Evolutionary conservation across 2,113 vertebrate species (phyloP).

Genomic region (Neofelis nebulosa): DNA sequence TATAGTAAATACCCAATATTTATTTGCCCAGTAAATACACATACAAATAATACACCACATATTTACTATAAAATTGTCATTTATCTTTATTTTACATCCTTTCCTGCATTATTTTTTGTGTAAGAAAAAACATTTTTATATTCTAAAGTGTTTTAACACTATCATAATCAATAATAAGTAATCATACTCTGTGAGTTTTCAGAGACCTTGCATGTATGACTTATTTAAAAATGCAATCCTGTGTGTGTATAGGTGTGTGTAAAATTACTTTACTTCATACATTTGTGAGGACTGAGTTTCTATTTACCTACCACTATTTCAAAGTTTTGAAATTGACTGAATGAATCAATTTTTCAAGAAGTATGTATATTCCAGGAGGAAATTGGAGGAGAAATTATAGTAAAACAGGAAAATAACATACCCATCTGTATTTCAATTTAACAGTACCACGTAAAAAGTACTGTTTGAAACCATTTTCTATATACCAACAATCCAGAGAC

Average conservation of each 20-base stretch:
- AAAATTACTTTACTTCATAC: neutral
- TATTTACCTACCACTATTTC: neutral
- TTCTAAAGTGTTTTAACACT: neutral
- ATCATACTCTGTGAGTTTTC: neutral
- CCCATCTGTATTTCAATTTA: conserved; percentile 25
- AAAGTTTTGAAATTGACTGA: neutral
- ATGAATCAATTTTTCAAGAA: neutral
- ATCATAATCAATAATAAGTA: neutral
- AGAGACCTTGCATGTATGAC: neutral
- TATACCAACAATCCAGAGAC: conserved; percentile 18
- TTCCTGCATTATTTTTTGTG: neutral
- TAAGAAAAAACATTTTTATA: neutral
- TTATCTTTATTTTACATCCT: neutral
- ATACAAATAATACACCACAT: neutral
- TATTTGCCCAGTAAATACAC: neutral
- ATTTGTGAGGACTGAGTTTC: neutral
- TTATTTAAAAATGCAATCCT: neutral
- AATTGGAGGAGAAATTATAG: neutral
- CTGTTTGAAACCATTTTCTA: conserved; percentile 45
- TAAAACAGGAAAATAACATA: conserved; percentile 22
- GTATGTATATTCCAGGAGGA: neutral
- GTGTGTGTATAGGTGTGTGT: neutral
- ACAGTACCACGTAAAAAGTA: conserved; percentile 24
- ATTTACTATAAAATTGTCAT: neutral
- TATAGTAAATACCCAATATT: neutral